Conservation (phyloP, 2,888 invertebrate species). For the Eucriotettix oculatus region DNA sequence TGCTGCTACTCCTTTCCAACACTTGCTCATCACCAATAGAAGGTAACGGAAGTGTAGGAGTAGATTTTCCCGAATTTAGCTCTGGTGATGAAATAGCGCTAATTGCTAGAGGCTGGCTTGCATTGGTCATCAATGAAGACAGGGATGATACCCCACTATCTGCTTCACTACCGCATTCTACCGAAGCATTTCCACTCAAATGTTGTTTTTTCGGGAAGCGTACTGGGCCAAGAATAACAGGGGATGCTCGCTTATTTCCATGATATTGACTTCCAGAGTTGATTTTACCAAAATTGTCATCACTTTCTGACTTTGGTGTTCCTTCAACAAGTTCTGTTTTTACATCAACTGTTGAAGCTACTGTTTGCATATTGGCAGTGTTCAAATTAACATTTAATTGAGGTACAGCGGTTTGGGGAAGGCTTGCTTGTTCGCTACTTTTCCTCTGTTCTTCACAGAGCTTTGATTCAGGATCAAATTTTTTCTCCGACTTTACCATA, state of each 20-base stretch:
- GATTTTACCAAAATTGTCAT: background rate
- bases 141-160: constrained; percentile 4
- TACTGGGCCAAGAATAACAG: constrained; percentile 31
- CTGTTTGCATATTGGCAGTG: background rate
- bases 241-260: constrained; percentile 30
- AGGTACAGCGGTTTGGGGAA: background rate
- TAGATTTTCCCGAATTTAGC: constrained; percentile 7
- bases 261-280: background rate
- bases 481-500: background rate
- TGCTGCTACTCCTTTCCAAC: background rate
- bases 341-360: constrained; percentile 8
- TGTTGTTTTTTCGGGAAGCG: constrained; percentile 26
- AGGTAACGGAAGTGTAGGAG: background rate
- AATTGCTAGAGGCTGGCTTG: constrained; percentile 9
- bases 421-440: background rate
- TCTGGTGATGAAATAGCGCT: constrained; percentile 10
- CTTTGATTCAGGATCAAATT: background rate
- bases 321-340: constrained; percentile 18
- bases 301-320: constrained; percentile 5
- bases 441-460: background rate
- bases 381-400: background rate
- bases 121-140: constrained; percentile 7
- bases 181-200: background rate
- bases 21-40: background rate
- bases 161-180: background rate